Conservation (phyloP, 1,140 invertebrate species). For the Euwallacea fornicatus region DNA sequence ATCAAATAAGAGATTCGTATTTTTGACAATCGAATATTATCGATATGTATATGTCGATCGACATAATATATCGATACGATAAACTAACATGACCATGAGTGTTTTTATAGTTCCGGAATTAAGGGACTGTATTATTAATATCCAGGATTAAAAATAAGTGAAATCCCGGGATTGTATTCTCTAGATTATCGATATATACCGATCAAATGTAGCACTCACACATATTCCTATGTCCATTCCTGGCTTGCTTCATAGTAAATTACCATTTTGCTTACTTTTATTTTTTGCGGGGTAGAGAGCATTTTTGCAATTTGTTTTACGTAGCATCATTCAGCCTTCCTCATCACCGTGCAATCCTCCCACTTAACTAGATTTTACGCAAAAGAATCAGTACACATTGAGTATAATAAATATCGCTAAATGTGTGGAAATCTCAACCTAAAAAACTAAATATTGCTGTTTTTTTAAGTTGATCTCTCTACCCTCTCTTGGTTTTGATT, state of each 20-base stretch:
- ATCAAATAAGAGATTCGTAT: no score
- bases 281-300: slow-evolving; percentile 66
- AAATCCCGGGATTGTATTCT: no score
- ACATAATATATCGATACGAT: no score
- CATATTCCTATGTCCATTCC: not conserved
- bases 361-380: slow-evolving; percentile 27
- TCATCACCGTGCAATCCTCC: slow-evolving; percentile 22
- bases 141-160: no score
- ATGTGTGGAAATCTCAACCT: slow-evolving; percentile 39
- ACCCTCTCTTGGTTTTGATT: slow-evolving; percentile 44
- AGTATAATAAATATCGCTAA: slow-evolving; percentile 46
- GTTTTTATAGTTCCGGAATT: no score
- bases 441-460: slow-evolving; percentile 3
- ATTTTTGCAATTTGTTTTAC: slow-evolving; percentile 51
- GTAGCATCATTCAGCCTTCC: slow-evolving; percentile 17
- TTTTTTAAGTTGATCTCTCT: slow-evolving; percentile 48
- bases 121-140: no score
- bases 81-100: no score
- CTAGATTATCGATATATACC: no score
- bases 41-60: no score
- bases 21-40: no score
- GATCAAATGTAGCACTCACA: not conserved
- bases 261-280: slow-evolving; percentile 37
- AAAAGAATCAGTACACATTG: slow-evolving; percentile 45
- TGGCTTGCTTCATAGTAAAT: slow-evolving; percentile 34